phyloP scores from a whole-genome alignment of 1,140 invertebrate genomes.

The Sitodiplosis mosellana region DNA sequence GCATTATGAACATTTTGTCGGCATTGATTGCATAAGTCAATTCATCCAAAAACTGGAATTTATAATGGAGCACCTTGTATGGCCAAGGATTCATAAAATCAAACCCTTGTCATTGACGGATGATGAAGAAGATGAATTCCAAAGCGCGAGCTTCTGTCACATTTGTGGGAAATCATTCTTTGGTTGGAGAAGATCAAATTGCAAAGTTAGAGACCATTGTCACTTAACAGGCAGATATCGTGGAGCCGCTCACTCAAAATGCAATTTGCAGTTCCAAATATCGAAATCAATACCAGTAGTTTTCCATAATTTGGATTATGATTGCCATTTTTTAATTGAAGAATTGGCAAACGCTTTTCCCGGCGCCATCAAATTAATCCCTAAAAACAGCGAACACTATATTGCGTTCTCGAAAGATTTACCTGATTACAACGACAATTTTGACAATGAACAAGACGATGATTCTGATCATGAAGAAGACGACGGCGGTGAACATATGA shows the following conservation, averaged over 20 bases:
- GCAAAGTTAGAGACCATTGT: constrained; percentile 14
- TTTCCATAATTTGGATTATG: constrained; percentile 21
- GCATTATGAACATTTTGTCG: constrained; percentile 10
- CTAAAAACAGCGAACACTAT: constrained; percentile 19
- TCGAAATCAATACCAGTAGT: constrained; percentile 18
- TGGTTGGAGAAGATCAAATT: constrained; percentile 2
- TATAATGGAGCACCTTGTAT: constrained; percentile 5
- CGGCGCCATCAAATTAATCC: constrained; percentile 18
- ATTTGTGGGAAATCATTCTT: constrained; percentile 13
- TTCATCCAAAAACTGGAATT: constrained; percentile 10
- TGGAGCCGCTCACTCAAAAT: constrained; percentile 17
- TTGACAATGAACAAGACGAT: no score
- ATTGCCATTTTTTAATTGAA: constrained; percentile 22
- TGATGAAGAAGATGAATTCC: constrained; percentile 5
- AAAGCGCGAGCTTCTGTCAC: constrained; percentile 10
- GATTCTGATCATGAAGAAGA: no score
- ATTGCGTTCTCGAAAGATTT: constrained; percentile 11
- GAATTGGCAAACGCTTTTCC: constrained; percentile 10
- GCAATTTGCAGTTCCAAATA: constrained; percentile 20
- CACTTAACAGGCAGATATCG: constrained; percentile 19
- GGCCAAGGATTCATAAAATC: constrained; percentile 8
- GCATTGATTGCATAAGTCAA: constrained; percentile 12
- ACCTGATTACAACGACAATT: constrained; percentile 1
- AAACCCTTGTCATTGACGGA: constrained; percentile 8
- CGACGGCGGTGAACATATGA: constrained; percentile 7